phyloP scores from a whole-genome alignment of 2,888 invertebrate genomes.

The Helleia helle region DNA sequence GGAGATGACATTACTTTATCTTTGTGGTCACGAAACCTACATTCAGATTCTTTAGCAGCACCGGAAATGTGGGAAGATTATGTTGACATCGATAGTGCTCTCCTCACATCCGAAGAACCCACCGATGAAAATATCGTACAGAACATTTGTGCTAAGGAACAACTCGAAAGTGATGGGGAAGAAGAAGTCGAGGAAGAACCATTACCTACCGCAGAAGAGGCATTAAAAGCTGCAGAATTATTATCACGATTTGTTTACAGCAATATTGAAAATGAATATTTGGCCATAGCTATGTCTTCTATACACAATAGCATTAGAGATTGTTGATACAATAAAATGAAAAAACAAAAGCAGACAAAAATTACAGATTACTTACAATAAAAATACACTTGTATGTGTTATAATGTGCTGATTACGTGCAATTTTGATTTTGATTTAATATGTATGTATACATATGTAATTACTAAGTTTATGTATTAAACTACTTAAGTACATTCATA shows the following conservation, averaged over 20 bases:
- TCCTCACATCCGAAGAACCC: constrained; percentile 24
- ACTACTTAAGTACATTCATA: too few species aligned
- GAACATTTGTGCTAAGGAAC: constrained; percentile 13
- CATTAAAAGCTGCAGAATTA: constrained; percentile 24
- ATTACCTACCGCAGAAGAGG: constrained; percentile 25
- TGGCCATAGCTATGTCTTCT: constrained; percentile 8
- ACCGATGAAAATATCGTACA: constrained; percentile 23
- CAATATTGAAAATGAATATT: constrained; percentile 13
- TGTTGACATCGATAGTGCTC: constrained; percentile 23
- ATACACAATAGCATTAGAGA: constrained; percentile 10
- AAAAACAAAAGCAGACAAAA: constrained; percentile 2
- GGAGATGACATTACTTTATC: constrained; percentile 23
- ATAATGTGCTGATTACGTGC: too few species aligned
- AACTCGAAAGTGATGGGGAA: constrained; percentile 21
- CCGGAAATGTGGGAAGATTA: constrained; percentile 23
- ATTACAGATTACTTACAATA: not conserved
- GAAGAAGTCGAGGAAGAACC: constrained; percentile 23
- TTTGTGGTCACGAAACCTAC: constrained; percentile 21
- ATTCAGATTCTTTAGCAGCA: constrained; percentile 22
- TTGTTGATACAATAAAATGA: constrained; percentile 4
- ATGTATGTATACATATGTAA: too few species aligned
- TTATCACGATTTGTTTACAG: constrained; percentile 18
- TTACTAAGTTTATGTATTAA: too few species aligned
- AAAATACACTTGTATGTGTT: not conserved
- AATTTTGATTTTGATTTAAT: too few species aligned